Evolutionary conservation across 2,113 vertebrate genomes (phyloP).

Genomic region (Melanocharis versteri): DNA sequence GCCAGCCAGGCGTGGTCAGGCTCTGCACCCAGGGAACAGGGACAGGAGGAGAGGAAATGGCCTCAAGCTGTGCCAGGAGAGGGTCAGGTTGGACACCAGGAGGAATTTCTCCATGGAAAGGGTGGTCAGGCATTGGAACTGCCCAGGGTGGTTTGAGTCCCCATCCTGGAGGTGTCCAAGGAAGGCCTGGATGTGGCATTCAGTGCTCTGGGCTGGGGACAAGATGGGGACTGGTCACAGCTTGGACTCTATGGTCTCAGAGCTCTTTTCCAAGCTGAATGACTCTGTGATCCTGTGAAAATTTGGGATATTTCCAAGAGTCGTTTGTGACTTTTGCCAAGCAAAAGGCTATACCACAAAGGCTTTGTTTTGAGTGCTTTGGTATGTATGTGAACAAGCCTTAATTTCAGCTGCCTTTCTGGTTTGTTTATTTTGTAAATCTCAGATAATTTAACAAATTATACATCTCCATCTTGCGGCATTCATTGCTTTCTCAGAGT

Average conservation of each 20-base stretch:
- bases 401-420: neutral
- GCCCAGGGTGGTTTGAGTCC: neutral
- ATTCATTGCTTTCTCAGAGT: neutral
- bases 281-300: neutral
- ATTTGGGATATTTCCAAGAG: neutral
- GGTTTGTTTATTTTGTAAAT: constrained; percentile 15
- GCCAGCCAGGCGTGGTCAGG: rapidly evolving
- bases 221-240: neutral
- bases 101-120: neutral
- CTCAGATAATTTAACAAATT: neutral
- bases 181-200: rapidly evolving
- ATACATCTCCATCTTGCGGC: neutral
- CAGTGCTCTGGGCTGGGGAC: neutral
- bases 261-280: neutral
- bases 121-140: rapidly evolving
- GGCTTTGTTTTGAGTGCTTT: neutral
- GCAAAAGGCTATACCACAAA: neutral
- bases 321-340: neutral
- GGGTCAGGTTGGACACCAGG: rapidly evolving
- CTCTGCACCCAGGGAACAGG: neutral
- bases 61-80: rapidly evolving
- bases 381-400: neutral
- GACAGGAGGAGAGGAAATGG: rapidly evolving
- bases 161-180: neutral
- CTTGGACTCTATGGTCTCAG: neutral